A percentile compares a stretch with the other conserved stretches of the same genome.
phyloP scores from a whole-genome alignment of 2,113 vertebrate genomes.

The Physeter macrocephalus region DNA sequence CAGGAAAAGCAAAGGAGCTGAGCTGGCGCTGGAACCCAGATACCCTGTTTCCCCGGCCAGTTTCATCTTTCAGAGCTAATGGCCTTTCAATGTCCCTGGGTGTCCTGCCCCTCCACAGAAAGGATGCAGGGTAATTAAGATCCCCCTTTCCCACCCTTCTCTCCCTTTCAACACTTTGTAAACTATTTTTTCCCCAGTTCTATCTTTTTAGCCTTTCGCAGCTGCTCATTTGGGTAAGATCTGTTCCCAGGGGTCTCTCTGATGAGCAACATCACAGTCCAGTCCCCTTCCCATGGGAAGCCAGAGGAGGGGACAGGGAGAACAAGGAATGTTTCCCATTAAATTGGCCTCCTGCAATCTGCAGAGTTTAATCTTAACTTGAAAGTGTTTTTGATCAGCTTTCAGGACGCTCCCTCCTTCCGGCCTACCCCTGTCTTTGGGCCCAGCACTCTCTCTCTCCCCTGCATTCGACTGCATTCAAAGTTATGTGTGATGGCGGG shows the following conservation, averaged over 20 bases:
- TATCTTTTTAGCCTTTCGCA: constrained; percentile 17
- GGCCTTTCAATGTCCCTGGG: neutral
- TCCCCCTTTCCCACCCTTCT: neutral
- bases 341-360: constrained; percentile 63
- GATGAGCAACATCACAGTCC: constrained; percentile 62
- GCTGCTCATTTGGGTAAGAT: constrained; percentile 62
- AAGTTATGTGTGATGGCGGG: neutral
- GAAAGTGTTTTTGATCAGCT: constrained; percentile 70
- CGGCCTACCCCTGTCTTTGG: constrained; percentile 41
- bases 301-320: constrained; percentile 39
- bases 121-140: constrained; percentile 39
- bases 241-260: constrained; percentile 50
- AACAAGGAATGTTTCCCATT: constrained; percentile 56
- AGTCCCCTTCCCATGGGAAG: constrained; percentile 47
- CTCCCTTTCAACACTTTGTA: constrained; percentile 51
- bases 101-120: neutral
- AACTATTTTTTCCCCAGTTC: constrained; percentile 31
- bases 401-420: constrained; percentile 38
- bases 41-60: neutral
- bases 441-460: constrained; percentile 16
- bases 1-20: neutral
- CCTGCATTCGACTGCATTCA: neutral
- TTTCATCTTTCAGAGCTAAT: neutral
- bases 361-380: constrained; percentile 70
- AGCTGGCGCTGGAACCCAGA: neutral